Percentiles rank a stretch among this genome's conserved stretches.
These are phyloP conservation scores for Hypanus sabinus DNA, from an alignment of 2,113 vertebrate species.

Conservation along the genomic window DNA sequence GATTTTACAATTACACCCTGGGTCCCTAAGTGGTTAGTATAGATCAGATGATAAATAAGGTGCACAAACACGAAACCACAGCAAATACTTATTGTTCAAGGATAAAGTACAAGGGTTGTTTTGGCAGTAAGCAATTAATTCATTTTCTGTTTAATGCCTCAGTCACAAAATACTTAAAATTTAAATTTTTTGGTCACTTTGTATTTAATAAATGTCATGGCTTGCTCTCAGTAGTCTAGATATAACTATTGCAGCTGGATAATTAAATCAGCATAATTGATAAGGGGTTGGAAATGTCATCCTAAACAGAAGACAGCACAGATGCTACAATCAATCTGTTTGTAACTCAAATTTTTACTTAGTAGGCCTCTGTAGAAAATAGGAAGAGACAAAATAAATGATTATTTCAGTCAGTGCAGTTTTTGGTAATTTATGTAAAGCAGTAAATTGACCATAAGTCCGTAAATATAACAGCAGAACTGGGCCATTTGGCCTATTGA, in stretches of 20 bases:
- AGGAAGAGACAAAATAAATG: neutral
- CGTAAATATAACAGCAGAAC: too few relatives aligned
- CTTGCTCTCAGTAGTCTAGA: neutral
- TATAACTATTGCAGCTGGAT: neutral
- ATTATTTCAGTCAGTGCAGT: neutral
- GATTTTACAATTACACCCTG: neutral
- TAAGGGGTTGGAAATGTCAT: neutral
- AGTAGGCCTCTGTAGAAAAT: neutral
- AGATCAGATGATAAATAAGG: neutral
- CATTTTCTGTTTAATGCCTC: neutral
- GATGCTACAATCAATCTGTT: conserved; percentile 20
- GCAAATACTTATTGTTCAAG: neutral
- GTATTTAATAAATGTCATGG: neutral
- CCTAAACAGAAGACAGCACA: neutral
- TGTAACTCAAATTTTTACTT: neutral
- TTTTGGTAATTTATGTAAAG: neutral
- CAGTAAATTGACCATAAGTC: too few relatives aligned
- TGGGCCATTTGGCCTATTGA: too few relatives aligned
- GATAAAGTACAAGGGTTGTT: neutral
- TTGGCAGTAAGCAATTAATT: neutral
- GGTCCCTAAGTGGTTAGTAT: neutral
- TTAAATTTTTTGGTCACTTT: neutral
- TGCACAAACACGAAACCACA: neutral
- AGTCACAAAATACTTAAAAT: neutral
- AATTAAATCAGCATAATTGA: conserved; percentile 19